phyloP scores from a whole-genome alignment of 2,113 vertebrate genomes.

The Menura novaehollandiae region DNA sequence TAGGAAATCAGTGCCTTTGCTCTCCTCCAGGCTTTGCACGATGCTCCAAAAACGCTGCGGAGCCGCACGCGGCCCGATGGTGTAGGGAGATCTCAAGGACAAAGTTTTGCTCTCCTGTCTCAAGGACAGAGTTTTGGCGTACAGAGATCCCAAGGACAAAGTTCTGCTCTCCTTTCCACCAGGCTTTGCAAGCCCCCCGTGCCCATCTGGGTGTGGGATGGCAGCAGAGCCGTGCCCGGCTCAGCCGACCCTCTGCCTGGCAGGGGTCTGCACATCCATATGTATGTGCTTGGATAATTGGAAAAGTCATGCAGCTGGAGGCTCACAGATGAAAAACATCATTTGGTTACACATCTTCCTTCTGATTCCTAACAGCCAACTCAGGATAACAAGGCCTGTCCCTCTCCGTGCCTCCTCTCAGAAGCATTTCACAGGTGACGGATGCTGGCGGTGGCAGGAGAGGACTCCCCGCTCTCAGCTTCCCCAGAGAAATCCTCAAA shows the following conservation, averaged over 20 bases:
- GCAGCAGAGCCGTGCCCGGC: accelerated
- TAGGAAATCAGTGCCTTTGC: background rate
- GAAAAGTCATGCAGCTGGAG: background rate
- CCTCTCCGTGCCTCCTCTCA: background rate
- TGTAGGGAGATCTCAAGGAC: background rate
- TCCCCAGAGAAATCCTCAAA: background rate
- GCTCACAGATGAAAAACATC: background rate
- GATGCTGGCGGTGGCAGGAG: background rate
- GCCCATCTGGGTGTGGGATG: accelerated
- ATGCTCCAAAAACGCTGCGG: background rate
- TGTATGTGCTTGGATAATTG: background rate
- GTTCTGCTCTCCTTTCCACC: background rate
- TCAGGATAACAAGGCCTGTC: background rate
- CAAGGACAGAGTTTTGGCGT: accelerated
- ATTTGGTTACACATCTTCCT: background rate
- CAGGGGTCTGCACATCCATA: background rate
- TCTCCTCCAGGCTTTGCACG: background rate
- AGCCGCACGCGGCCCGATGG: accelerated
- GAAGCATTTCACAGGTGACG: background rate
- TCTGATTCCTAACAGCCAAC: background rate
- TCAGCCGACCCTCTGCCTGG: background rate
- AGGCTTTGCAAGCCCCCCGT: accelerated
- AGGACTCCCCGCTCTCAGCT: accelerated
- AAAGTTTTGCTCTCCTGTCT: background rate
- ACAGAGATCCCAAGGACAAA: background rate